Evolutionary conservation across 2,113 vertebrate genomes (phyloP).

Genomic region (Vanacampus margaritifer): DNA sequence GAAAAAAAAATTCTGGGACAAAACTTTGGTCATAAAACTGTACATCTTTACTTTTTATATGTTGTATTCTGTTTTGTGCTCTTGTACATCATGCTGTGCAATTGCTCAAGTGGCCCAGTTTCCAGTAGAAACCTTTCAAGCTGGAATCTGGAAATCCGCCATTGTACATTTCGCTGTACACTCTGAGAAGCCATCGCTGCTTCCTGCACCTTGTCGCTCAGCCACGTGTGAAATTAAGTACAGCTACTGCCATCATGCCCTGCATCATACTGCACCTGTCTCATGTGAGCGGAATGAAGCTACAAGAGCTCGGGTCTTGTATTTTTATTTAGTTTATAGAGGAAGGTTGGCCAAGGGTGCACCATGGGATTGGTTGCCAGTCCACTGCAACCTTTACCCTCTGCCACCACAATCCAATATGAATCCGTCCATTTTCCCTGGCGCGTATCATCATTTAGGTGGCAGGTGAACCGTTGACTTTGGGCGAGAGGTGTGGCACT

Average conservation of each 20-base stretch:
- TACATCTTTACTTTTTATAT: background rate
- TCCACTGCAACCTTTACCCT: background rate
- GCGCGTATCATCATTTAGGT: background rate
- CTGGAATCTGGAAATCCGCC: background rate
- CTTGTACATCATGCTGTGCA: background rate
- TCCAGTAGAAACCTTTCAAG: background rate
- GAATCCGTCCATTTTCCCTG: background rate
- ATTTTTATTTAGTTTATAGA: background rate
- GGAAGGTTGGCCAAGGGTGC: background rate
- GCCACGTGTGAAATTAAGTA: conserved; percentile 39
- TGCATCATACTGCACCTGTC: background rate
- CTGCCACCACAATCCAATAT: background rate
- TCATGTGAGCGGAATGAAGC: background rate
- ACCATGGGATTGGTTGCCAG: background rate
- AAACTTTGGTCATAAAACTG: too few relatives aligned
- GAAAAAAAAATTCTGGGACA: too few relatives aligned
- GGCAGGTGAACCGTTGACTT: background rate
- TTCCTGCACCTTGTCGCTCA: conserved; percentile 1
- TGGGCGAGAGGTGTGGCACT: background rate
- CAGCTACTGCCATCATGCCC: conserved; percentile 8
- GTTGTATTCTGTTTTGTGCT: background rate
- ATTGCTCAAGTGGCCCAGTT: background rate
- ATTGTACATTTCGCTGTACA: background rate
- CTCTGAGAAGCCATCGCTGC: background rate
- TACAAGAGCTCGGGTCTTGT: background rate